Base-by-base conservation (phyloP, 2,113 vertebrate species). In the Holacanthus passer region DNA sequence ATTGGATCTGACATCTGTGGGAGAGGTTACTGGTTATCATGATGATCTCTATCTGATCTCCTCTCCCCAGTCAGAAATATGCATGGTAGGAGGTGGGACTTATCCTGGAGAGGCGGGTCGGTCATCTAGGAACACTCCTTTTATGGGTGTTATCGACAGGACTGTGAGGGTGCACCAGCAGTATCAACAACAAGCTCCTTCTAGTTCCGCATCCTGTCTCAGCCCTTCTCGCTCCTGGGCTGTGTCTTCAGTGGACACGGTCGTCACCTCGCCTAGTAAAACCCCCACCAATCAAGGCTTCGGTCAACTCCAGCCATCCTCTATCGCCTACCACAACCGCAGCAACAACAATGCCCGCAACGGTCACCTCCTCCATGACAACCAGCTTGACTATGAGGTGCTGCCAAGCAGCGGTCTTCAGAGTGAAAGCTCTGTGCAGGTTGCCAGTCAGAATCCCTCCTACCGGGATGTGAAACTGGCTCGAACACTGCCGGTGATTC, bases 311-410 rank as follows among this genome's bases (percentile, higher is more conserved):
- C 86, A 72, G 41, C 96, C 69, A 91, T 97, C 91, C 95, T 97
- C 90, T 95, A 97, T 99, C 77, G 98, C 98, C 91, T 99, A 97
- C 95, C 97, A 98, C 96, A 99, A 99, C 95, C 97, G 98, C 94
- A 99, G 97, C 95, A 99, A 99, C 96, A 99, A 99, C 96, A 99
- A 99, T 77, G 97, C 97, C 90, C 97, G 98, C 96, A 98, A 98
- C 22, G 97, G 97, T 77, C 96, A 97, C 88, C 93, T 97, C 84
- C 94, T 96, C 87, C 96, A 97, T 17, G 96, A 98, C 88, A 97
- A 97, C 95, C 97, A 96, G 79, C 86, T 89, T 0, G 87, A 89
- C 63, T 83, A 83, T 39, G 95, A 95, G 77, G 95, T 95, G 43
- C 45, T 52, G 16, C 81, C 83, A 0, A 91, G 96, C 69, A 96